These are phyloP conservation scores for Platynereis dumerilii DNA, from an alignment of 2,888 invertebrate species.

Conservation along the genomic window DNA sequence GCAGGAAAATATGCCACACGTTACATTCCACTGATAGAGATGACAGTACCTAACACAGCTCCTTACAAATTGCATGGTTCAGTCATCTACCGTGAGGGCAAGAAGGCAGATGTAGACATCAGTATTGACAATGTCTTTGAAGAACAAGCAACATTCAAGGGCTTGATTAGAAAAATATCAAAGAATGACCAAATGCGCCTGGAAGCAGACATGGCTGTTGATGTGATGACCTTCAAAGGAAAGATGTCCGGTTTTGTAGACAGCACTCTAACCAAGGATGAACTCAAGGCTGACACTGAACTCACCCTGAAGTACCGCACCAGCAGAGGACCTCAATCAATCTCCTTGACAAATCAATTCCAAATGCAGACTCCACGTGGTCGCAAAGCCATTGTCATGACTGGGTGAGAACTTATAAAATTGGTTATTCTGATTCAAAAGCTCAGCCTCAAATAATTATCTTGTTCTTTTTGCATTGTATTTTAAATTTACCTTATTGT, in stretches of 20 bases:
- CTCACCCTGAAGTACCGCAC: no score
- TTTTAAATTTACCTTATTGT: no score
- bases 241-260: conserved; percentile 20
- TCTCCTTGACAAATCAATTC: no score
- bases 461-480: no score
- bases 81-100: conserved; percentile 19
- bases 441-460: no score
- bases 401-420: no score
- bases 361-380: no score
- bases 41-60: conserved; percentile 7
- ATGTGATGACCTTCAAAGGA: conserved; percentile 21
- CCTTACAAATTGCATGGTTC: conserved; percentile 20
- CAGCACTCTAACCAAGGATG: conserved; percentile 1
- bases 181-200: conserved; percentile 21
- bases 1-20: no score
- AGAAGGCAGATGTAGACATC: conserved; percentile 24
- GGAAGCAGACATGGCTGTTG: conserved; percentile 25
- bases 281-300: not conserved
- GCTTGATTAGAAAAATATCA: conserved; percentile 10
- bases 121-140: conserved; percentile 27
- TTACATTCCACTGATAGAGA: conserved; percentile 6
- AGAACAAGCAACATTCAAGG: conserved; percentile 27
- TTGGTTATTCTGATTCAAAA: no score
- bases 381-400: no score
- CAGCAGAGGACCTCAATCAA: no score